Evolutionary conservation across 2,113 vertebrate genomes (phyloP).

Genomic region (Catharus bicknelli): DNA sequence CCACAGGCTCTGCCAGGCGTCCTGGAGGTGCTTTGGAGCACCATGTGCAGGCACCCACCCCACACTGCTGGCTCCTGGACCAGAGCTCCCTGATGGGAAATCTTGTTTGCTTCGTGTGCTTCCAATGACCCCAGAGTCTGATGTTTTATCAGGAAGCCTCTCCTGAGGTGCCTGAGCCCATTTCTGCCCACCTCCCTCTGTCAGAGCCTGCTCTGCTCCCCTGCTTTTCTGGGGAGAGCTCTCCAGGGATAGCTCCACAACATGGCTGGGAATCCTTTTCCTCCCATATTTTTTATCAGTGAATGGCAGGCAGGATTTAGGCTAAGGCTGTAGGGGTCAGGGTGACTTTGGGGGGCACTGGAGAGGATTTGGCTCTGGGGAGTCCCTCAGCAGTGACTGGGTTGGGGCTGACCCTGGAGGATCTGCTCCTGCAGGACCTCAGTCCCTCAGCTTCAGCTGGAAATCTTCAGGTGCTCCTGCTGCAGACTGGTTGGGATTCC

Average conservation of each 20-base stretch:
- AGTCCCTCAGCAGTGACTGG: neutral
- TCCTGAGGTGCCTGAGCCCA: neutral
- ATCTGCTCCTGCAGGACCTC: neutral
- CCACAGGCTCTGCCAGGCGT: neutral
- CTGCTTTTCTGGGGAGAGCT: neutral
- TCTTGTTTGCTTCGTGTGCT: fast-evolving
- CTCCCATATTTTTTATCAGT: neutral
- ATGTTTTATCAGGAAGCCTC: neutral
- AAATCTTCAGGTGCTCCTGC: neutral
- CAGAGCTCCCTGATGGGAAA: neutral
- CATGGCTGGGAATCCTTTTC: neutral
- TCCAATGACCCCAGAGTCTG: neutral
- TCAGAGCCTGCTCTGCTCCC: neutral
- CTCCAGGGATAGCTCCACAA: neutral
- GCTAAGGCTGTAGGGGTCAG: neutral
- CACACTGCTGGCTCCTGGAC: neutral
- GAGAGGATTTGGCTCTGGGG: neutral
- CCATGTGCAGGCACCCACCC: neutral
- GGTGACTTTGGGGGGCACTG: neutral
- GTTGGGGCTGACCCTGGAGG: neutral
- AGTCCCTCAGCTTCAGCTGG: fast-evolving
- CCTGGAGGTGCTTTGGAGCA: neutral
- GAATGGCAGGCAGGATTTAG: neutral
- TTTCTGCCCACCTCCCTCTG: neutral
- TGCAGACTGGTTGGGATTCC: neutral